Evolutionary conservation across 2,113 vertebrate species (phyloP).

Genomic region (Ifrita kowaldi): DNA sequence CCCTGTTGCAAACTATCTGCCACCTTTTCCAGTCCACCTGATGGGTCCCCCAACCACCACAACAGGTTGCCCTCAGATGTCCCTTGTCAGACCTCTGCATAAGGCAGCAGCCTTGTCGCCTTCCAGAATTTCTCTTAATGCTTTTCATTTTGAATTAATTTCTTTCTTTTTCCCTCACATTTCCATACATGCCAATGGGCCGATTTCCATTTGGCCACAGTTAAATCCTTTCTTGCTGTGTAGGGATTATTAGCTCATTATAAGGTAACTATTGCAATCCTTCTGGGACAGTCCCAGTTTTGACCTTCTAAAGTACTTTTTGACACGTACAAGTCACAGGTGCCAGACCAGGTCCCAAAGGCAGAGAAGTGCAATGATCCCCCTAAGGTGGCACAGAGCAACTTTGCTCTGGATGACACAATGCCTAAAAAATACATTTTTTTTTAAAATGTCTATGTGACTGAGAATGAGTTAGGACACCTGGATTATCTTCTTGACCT

Average conservation of each 20-base stretch:
- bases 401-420: neutral
- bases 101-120: neutral
- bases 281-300: neutral
- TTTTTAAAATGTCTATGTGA: neutral
- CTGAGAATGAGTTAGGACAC: neutral
- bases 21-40: neutral
- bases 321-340: neutral
- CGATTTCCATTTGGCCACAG: neutral
- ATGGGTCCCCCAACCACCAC: neutral
- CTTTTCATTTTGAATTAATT: neutral
- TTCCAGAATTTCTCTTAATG: neutral
- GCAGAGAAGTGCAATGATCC: neutral
- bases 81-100: neutral
- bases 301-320: neutral
- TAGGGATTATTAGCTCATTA: neutral
- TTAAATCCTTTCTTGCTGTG: neutral
- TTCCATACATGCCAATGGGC: neutral
- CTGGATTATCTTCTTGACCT: neutral
- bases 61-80: neutral
- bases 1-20: neutral
- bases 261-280: neutral
- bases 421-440: neutral
- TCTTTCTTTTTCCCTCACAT: neutral
- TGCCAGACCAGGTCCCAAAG: neutral
- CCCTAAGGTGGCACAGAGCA: neutral